These are phyloP conservation scores for Galeruca laticollis DNA, from an alignment of 2,888 invertebrate genomes.

Conservation along the genomic window DNA sequence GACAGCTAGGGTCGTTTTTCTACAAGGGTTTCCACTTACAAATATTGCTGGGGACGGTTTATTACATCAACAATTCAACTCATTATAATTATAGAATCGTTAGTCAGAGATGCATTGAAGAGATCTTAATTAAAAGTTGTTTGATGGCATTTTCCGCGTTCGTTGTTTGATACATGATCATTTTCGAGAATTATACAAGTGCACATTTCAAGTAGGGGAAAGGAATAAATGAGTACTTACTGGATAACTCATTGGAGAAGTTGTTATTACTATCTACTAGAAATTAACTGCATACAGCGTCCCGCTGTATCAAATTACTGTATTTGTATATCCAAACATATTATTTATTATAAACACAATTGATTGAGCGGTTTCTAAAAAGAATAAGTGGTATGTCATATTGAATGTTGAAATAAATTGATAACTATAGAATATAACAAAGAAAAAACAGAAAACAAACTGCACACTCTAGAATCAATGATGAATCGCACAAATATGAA, in stretches of 20 bases:
- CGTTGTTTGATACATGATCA: conserved; percentile 26
- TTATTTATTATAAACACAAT: too few species aligned
- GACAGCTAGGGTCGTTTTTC: conserved; percentile 53
- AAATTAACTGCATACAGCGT: not conserved
- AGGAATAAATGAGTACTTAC: not conserved
- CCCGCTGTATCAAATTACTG: not conserved
- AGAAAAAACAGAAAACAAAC: too few species aligned
- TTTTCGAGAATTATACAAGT: conserved; percentile 27
- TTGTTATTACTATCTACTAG: conserved; percentile 3
- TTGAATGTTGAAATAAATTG: too few species aligned
- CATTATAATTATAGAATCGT: conserved; percentile 67
- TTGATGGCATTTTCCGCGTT: conserved; percentile 29
- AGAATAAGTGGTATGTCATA: too few species aligned
- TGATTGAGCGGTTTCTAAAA: too few species aligned
- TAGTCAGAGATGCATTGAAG: conserved; percentile 53
- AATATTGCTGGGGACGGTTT: conserved; percentile 62
- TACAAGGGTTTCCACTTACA: conserved; percentile 58
- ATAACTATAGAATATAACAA: too few species aligned
- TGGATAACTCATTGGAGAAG: not conserved
- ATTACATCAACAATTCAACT: conserved; percentile 67
- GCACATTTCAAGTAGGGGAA: conserved; percentile 9
- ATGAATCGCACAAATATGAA: too few species aligned
- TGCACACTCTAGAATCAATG: too few species aligned
- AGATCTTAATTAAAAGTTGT: conserved; percentile 45
- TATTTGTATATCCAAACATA: not conserved